phyloP scores from a whole-genome alignment of 2,888 invertebrate genomes.

The Monopis laevigella region DNA sequence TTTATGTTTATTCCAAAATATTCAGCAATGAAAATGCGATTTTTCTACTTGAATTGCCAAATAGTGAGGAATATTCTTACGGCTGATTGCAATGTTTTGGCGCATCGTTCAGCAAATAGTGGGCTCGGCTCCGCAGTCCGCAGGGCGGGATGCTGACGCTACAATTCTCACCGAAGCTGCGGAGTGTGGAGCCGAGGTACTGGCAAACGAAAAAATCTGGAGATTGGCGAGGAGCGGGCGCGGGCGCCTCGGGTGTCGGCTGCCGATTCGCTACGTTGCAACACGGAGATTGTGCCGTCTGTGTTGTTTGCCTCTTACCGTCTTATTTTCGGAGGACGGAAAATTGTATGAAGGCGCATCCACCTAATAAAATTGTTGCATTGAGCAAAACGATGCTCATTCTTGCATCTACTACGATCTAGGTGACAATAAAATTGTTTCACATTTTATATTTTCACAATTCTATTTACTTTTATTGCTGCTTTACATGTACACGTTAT shows the following conservation, averaged over 20 bases:
- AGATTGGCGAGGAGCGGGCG: slow-evolving; percentile 49
- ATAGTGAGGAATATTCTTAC: slow-evolving; percentile 56
- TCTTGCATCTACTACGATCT: slow-evolving; percentile 6
- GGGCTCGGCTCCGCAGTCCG: slow-evolving; percentile 41
- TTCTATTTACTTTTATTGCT: slow-evolving; percentile 7
- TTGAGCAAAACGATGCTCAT: slow-evolving; percentile 31
- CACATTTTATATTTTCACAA: slow-evolving; percentile 7
- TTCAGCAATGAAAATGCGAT: too few relatives aligned
- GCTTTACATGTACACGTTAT: slow-evolving; percentile 1
- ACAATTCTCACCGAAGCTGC: slow-evolving; percentile 42
- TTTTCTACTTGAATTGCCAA: too few relatives aligned
- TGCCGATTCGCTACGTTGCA: slow-evolving; percentile 57
- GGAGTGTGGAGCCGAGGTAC: slow-evolving; percentile 23
- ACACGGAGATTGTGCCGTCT: slow-evolving; percentile 57
- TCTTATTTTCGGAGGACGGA: slow-evolving; percentile 52
- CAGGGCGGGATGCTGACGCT: slow-evolving; percentile 37
- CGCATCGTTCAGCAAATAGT: slow-evolving; percentile 62
- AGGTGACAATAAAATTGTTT: slow-evolving; percentile 12
- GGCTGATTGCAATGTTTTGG: slow-evolving; percentile 62
- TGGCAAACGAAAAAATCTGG: slow-evolving; percentile 42
- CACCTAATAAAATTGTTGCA: slow-evolving; percentile 42
- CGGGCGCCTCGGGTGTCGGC: slow-evolving; percentile 48
- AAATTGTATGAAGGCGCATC: slow-evolving; percentile 46
- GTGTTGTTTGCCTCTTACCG: slow-evolving; percentile 58
- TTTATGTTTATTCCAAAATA: too few relatives aligned